Evolutionary conservation across 2,888 invertebrate species (phyloP).

Genomic region (Meganola albula): DNA sequence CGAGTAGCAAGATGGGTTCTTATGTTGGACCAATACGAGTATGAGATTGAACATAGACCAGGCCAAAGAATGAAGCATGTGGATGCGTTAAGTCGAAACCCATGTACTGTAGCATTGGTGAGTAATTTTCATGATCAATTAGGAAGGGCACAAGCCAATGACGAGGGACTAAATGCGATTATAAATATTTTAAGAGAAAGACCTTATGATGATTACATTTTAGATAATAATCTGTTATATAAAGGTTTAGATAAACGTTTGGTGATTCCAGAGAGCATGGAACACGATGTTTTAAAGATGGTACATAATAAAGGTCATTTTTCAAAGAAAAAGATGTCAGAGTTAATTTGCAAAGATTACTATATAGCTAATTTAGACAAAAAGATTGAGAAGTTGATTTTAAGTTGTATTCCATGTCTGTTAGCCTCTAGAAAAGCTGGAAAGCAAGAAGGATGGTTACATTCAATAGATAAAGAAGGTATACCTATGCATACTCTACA

Average conservation of each 20-base stretch:
- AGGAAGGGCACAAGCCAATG: neutral
- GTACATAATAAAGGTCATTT: conserved; percentile 26
- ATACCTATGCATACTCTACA: conserved; percentile 36
- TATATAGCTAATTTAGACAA: conserved; percentile 14
- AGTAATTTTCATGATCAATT: conserved; percentile 2
- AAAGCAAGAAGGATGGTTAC: conserved; percentile 22
- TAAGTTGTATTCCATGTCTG: conserved; percentile 21
- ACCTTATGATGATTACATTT: conserved; percentile 1
- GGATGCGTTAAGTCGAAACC: conserved; percentile 7
- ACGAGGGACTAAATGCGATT: conserved; percentile 7
- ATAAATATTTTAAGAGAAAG: conserved; percentile 2
- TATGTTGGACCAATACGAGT: conserved; percentile 1
- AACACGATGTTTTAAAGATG: conserved; percentile 16
- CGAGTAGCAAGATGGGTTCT: conserved; percentile 7
- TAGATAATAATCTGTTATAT: conserved; percentile 2
- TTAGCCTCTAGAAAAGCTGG: conserved; percentile 26
- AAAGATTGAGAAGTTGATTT: conserved; percentile 17
- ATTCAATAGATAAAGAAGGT: conserved; percentile 34
- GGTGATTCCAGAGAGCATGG: conserved; percentile 4
- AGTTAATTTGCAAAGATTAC: conserved; percentile 13
- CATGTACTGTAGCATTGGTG: conserved; percentile 1
- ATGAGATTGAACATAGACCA: conserved; percentile 3
- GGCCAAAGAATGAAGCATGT: conserved; percentile 5
- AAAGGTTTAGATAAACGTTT: conserved; percentile 4
- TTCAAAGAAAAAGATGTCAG: conserved; percentile 13